These are phyloP conservation scores for Penaeus japonicus DNA, from an alignment of 1,140 invertebrate genomes.

Conservation along the genomic window DNA sequence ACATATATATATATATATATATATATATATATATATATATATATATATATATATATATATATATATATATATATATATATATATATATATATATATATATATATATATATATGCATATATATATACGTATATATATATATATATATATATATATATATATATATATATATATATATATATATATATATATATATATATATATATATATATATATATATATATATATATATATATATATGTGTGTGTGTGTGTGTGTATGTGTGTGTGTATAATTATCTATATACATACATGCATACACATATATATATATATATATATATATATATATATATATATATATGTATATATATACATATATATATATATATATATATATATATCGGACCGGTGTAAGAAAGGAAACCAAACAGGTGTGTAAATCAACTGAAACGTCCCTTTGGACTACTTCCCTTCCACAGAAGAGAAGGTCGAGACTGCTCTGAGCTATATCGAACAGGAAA, in stretches of 20 bases:
- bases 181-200: neutral
- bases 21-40: too few species aligned
- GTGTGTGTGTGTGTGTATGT: neutral
- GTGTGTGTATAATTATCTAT: neutral
- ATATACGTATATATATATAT: neutral
- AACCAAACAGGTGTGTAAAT: too few species aligned
- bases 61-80: too few species aligned
- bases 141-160: neutral
- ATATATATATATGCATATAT: too few species aligned
- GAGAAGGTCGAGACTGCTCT: too few species aligned
- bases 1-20: too few species aligned
- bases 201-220: neutral
- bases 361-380: neutral
- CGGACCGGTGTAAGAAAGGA: too few species aligned
- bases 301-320: neutral
- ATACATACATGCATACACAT: neutral
- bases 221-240: neutral
- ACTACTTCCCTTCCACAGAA: too few species aligned
- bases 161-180: neutral
- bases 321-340: neutral
- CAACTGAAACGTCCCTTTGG: too few species aligned
- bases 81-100: too few species aligned
- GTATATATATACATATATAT: neutral
- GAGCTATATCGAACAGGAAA: too few species aligned
- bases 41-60: too few species aligned